Percentiles rank a stretch among this genome's conserved stretches.
These are phyloP conservation scores for Sebastes trivittatus DNA, from an alignment of 2,797 vertebrate genomes.

Conservation along the genomic window DNA sequence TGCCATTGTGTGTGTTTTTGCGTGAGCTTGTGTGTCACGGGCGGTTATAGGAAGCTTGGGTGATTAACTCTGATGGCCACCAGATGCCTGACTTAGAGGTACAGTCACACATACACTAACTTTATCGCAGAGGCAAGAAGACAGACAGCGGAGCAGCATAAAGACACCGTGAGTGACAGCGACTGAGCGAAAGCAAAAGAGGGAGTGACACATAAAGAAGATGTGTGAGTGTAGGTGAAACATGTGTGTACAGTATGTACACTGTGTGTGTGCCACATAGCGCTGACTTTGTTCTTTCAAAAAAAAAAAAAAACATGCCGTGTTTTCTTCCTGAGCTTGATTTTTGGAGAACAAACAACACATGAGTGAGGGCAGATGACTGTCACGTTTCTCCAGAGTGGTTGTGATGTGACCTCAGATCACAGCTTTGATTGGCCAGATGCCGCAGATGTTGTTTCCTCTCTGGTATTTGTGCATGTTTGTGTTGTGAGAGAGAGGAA, in stretches of 20 bases:
- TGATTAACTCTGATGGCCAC: constrained; percentile 78
- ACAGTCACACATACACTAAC: constrained; percentile 24
- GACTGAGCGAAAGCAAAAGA: not conserved
- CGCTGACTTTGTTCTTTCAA: constrained; percentile 22
- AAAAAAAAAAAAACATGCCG: not conserved
- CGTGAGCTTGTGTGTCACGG: constrained; percentile 49
- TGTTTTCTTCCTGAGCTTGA: constrained; percentile 33
- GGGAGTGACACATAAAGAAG: not conserved
- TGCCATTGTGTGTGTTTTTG: constrained; percentile 30
- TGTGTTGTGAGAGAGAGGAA: not conserved
- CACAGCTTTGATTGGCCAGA: constrained; percentile 67
- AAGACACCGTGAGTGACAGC: constrained; percentile 20
- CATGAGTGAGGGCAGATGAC: constrained; percentile 55
- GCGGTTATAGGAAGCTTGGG: constrained; percentile 69
- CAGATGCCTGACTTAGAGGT: constrained; percentile 70
- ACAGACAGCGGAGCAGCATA: constrained; percentile 3
- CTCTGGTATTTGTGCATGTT: constrained; percentile 43
- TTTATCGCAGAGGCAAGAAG: constrained; percentile 3
- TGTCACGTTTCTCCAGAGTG: constrained; percentile 47
- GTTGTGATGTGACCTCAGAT: constrained; percentile 62
- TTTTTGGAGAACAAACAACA: constrained; percentile 52
- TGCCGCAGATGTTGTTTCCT: constrained; percentile 63
- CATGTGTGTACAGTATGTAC: constrained; percentile 19
- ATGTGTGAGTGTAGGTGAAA: not conserved
- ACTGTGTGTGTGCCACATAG: not conserved